A percentile compares a stretch with the other conserved stretches of the same genome.
Conservation (phyloP, 2,797 vertebrate species). For the Tinamus major region DNA sequence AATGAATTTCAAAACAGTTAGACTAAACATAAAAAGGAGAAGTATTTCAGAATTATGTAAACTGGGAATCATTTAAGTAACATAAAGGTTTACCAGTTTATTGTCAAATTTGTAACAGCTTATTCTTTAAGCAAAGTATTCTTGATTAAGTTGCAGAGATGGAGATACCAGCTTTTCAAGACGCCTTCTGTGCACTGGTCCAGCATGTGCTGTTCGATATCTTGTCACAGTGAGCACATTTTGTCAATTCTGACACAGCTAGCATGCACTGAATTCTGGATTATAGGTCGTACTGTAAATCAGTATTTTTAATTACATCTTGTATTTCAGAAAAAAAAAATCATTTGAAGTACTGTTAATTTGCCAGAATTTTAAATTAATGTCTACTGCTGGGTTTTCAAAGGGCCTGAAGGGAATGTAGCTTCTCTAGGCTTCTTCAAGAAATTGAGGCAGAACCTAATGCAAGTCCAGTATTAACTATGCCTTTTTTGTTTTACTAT, state of each 20-base stretch:
- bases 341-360: neutral
- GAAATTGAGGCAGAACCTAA: neutral
- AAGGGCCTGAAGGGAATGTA: neutral
- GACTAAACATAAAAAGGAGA: neutral
- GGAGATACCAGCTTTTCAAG: neutral
- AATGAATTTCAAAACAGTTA: neutral
- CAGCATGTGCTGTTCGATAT: neutral
- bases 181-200: neutral
- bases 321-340: neutral
- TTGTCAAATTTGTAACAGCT: neutral
- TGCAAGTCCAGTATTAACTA: neutral
- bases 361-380: neutral
- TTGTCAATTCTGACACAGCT: neutral
- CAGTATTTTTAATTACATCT: slow-evolving; percentile 23
- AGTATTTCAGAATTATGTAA: neutral
- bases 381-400: neutral
- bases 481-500: neutral
- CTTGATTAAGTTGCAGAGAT: neutral
- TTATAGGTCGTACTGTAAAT: slow-evolving; percentile 15
- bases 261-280: neutral
- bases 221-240: neutral
- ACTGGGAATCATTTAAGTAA: neutral
- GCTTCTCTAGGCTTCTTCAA: neutral
- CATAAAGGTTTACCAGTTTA: neutral
- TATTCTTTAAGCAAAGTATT: neutral